phyloP scores from a whole-genome alignment of 2,797 vertebrate species.

The Malurus leucopterus region DNA sequence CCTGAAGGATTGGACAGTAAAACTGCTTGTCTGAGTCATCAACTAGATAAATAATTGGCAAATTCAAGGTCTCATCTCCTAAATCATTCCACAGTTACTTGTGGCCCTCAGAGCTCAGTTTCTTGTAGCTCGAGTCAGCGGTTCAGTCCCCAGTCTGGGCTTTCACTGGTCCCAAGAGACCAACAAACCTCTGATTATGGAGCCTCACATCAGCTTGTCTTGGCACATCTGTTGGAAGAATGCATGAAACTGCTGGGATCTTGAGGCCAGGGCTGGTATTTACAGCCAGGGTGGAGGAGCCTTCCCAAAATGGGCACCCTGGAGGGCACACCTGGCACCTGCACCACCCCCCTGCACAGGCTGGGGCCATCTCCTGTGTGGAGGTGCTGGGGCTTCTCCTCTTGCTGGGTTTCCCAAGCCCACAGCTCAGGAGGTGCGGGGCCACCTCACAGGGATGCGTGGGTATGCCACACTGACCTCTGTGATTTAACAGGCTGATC shows the following conservation, averaged over 20 bases:
- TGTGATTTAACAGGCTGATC: not conserved
- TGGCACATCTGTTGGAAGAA: slow-evolving; percentile 41
- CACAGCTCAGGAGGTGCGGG: accelerated
- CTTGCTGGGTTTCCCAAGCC: accelerated
- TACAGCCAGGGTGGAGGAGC: not conserved
- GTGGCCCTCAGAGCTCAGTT: not conserved
- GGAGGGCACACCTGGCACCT: slow-evolving; percentile 5
- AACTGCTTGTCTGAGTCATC: slow-evolving; percentile 57
- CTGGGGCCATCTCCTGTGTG: accelerated
- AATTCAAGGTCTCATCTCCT: slow-evolving; percentile 34
- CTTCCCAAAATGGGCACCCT: not conserved
- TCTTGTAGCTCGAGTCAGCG: not conserved
- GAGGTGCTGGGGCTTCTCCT: not conserved
- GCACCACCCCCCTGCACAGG: not conserved
- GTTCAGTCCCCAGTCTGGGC: slow-evolving; percentile 33
- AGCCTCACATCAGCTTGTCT: slow-evolving; percentile 27
- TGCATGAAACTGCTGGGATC: not conserved
- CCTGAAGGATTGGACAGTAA: slow-evolving; percentile 30
- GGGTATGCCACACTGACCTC: accelerated
- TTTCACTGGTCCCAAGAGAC: slow-evolving; percentile 1
- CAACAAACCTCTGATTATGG: not conserved
- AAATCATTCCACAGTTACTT: slow-evolving; percentile 37
- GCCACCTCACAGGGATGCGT: accelerated
- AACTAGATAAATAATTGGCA: slow-evolving; percentile 57
- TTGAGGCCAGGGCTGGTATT: not conserved